phyloP scores from a whole-genome alignment of 2,888 invertebrate genomes.

The Eristalis pertinax region DNA sequence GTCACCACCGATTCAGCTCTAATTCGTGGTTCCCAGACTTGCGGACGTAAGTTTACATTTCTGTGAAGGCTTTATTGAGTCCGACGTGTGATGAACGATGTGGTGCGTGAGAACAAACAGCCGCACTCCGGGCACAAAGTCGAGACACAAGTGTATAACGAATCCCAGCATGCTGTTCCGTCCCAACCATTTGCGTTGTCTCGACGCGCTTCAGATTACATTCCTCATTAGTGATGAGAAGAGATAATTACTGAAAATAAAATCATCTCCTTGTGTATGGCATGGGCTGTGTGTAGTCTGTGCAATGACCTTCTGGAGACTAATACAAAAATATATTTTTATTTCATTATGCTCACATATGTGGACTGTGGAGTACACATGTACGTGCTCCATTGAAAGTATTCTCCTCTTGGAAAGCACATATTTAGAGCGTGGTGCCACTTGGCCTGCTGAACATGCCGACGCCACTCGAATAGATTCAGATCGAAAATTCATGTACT shows the following conservation, averaged over 20 bases:
- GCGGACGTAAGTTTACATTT: conserved; percentile 13
- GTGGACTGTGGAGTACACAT: background rate
- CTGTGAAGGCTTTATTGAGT: background rate
- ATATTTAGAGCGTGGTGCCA: conserved; percentile 40
- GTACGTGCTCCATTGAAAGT: conserved; percentile 27
- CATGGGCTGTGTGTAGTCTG: conserved; percentile 24
- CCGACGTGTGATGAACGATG: background rate
- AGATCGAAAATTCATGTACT: conserved; percentile 53
- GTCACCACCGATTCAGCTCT: conserved; percentile 8
- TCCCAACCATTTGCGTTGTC: conserved; percentile 26
- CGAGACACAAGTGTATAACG: background rate
- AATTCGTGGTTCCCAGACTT: conserved; percentile 8
- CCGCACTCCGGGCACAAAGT: background rate
- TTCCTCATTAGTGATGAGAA: conserved; percentile 47
- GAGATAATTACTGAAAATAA: conserved; percentile 64
- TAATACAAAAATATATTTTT: conserved; percentile 45
- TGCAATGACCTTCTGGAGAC: conserved; percentile 63
- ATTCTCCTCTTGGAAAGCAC: conserved; percentile 21
- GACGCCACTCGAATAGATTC: conserved; percentile 29
- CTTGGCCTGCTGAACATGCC: conserved; percentile 20
- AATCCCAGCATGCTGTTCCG: background rate
- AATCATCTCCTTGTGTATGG: conserved; percentile 44
- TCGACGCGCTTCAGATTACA: conserved; percentile 52
- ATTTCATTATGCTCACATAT: conserved; percentile 17
- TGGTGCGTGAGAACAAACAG: background rate